These are phyloP conservation scores for Caenorhabditis afra DNA, from an alignment of 2,888 invertebrate genomes.

Conservation along the genomic window DNA sequence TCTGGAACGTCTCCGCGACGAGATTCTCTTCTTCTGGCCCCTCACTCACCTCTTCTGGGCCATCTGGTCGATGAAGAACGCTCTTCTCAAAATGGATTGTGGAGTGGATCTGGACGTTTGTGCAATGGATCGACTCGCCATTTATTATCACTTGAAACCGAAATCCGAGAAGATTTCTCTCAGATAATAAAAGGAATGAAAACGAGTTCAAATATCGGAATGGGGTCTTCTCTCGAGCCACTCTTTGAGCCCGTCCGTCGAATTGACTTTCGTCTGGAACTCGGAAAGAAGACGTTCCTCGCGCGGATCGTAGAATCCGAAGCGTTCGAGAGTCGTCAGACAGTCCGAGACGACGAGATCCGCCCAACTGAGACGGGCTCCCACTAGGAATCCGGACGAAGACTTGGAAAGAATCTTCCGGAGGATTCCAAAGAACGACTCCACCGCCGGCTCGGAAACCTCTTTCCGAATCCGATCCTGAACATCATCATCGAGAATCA, in stretches of 20 bases:
- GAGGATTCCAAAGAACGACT: background rate
- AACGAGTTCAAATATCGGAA: background rate
- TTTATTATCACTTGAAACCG: slow-evolving; percentile 36
- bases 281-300: background rate
- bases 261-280: background rate
- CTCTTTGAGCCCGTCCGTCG: background rate
- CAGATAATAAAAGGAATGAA: too few species aligned
- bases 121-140: slow-evolving; percentile 19
- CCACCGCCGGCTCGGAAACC: background rate
- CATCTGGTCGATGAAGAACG: slow-evolving; percentile 11
- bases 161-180: background rate
- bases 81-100: slow-evolving; percentile 19
- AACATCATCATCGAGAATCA: too few species aligned
- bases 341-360: background rate
- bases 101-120: slow-evolving; percentile 37
- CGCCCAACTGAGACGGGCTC: background rate
- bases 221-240: slow-evolving; percentile 7
- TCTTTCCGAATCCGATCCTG: background rate
- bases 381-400: background rate
- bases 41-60: slow-evolving; percentile 36
- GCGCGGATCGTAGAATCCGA: background rate
- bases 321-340: background rate
- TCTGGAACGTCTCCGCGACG: slow-evolving; percentile 9
- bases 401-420: background rate
- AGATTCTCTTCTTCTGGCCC: slow-evolving; percentile 39